Conservation (phyloP, 2,113 vertebrate genomes). For the Cathartes aura region DNA sequence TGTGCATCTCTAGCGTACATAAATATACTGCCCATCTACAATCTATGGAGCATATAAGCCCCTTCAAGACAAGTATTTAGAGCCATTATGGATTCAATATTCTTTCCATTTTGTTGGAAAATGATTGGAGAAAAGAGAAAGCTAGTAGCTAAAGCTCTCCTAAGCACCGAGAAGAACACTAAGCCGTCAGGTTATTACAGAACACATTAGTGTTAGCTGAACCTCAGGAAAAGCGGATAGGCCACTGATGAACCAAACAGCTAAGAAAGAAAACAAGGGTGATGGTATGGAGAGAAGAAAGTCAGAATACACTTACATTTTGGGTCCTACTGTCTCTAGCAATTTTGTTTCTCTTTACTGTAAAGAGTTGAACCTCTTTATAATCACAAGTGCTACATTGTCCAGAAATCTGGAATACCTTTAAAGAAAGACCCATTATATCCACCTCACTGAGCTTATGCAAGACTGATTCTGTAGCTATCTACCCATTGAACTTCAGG, state of each 20-base stretch:
- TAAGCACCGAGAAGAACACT: not conserved
- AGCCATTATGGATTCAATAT: not conserved
- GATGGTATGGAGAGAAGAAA: not conserved
- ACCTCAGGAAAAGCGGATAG: not conserved
- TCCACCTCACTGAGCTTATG: rapidly evolving
- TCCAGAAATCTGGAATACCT: not conserved
- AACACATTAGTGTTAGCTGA: not conserved
- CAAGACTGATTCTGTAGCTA: not conserved
- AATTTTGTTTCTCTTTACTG: not conserved
- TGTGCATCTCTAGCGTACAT: rapidly evolving
- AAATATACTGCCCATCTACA: not conserved
- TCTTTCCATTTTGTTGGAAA: not conserved
- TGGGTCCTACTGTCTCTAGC: not conserved
- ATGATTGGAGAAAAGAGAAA: not conserved
- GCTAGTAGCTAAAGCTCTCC: not conserved
- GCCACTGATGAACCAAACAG: not conserved
- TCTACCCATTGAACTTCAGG: not conserved
- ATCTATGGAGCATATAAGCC: rapidly evolving
- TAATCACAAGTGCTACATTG: not conserved
- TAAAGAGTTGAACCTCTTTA: not conserved
- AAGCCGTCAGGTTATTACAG: not conserved
- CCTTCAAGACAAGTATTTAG: not conserved
- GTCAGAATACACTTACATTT: not conserved
- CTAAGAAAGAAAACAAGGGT: not conserved
- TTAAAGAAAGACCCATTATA: not conserved